Evolutionary conservation across 2,888 invertebrate genomes (phyloP).

Genomic region (Conops quadrifasciatus): DNA sequence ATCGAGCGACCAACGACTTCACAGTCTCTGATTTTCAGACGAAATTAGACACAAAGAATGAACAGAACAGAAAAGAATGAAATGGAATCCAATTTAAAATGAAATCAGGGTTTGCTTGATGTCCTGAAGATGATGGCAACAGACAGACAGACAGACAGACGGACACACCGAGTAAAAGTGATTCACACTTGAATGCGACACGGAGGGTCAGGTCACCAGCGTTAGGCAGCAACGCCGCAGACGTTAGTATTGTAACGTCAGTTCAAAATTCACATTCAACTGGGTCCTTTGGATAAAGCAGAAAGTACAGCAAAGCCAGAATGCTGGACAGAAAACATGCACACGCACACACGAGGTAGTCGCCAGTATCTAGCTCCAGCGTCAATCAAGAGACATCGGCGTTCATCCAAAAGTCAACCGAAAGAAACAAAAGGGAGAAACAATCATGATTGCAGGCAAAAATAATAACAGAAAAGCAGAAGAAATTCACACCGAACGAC

Average conservation of each 20-base stretch:
- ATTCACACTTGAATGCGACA: constrained; percentile 18
- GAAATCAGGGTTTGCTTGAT: neutral
- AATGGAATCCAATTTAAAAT: neutral
- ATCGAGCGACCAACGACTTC: neutral
- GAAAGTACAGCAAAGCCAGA: neutral
- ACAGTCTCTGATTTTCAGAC: neutral
- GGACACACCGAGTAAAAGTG: neutral
- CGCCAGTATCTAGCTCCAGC: neutral
- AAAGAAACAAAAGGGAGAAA: neutral
- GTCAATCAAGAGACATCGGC: too few relatives aligned
- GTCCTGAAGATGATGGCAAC: neutral
- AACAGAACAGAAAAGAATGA: neutral
- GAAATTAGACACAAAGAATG: neutral
- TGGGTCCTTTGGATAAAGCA: constrained; percentile 23
- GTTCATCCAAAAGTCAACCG: neutral
- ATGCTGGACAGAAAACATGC: neutral
- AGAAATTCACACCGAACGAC: neutral
- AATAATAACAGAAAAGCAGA: neutral
- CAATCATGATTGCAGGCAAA: neutral
- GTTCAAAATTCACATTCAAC: constrained; percentile 33
- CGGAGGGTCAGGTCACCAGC: neutral
- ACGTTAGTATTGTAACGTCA: neutral
- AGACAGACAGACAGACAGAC: neutral
- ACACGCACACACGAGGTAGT: neutral
- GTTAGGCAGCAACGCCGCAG: neutral